These are phyloP conservation scores for Hermetia illucens DNA, from an alignment of 1,140 invertebrate species.

Conservation along the genomic window DNA sequence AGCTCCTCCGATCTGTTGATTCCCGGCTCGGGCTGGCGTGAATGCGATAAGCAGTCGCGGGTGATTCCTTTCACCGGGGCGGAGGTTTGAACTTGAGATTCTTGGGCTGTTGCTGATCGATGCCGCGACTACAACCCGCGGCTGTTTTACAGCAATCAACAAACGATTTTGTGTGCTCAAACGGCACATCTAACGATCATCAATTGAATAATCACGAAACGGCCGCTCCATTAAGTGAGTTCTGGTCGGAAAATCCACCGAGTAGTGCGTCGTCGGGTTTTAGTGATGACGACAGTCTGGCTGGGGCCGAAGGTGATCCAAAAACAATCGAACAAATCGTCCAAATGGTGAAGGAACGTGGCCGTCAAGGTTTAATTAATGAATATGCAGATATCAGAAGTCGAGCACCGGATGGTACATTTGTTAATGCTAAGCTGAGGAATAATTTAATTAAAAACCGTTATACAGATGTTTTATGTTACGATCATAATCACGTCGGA, in stretches of 20 bases:
- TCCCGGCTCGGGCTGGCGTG: no score
- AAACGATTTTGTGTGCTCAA: no score
- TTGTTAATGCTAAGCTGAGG: slow-evolving; percentile 55
- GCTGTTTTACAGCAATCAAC: no score
- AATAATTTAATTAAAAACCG: slow-evolving; percentile 84
- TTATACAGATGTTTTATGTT: slow-evolving; percentile 92
- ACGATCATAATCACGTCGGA: slow-evolving; percentile 87
- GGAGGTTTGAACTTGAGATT: no score
- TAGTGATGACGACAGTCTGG: slow-evolving; percentile 75
- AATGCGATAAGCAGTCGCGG: no score
- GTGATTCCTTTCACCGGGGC: no score
- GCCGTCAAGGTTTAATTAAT: slow-evolving; percentile 59
- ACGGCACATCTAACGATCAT: no score
- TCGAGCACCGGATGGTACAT: slow-evolving; percentile 69
- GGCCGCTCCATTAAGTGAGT: slow-evolving; percentile 21
- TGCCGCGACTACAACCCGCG: no score
- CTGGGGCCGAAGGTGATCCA: slow-evolving; percentile 48
- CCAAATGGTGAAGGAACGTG: slow-evolving; percentile 54
- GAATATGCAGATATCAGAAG: slow-evolving; percentile 78
- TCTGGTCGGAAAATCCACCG: slow-evolving; percentile 50
- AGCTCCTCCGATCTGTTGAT: no score
- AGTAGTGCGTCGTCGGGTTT: slow-evolving; percentile 71
- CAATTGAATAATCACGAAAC: slow-evolving; percentile 17
- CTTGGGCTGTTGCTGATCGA: no score
- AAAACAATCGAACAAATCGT: slow-evolving; percentile 61